Evolutionary conservation across 1,140 invertebrate genomes (phyloP).

Genomic region (Triops longicaudatus): DNA sequence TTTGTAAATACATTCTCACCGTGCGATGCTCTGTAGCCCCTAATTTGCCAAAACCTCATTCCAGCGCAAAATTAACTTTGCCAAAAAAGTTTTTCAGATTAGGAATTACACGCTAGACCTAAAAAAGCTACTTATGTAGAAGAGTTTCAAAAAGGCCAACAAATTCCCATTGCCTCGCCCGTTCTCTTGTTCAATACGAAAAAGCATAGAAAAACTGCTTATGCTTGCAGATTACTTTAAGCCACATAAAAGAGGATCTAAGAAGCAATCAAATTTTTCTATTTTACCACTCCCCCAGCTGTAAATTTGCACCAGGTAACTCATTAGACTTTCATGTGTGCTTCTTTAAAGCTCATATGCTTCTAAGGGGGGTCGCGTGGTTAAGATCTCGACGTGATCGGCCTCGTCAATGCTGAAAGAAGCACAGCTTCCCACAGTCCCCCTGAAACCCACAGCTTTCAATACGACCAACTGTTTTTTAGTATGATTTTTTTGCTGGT

Average conservation of each 20-base stretch:
- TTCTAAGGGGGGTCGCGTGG: not conserved
- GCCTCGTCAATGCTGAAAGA: not conserved
- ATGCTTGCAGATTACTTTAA: constrained; percentile 8
- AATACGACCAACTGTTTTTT: too few relatives aligned
- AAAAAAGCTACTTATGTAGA: too few relatives aligned
- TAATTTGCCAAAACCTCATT: not conserved
- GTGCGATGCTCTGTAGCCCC: not conserved
- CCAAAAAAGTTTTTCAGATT: too few relatives aligned
- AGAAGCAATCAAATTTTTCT: constrained; percentile 15
- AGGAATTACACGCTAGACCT: too few relatives aligned
- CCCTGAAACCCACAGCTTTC: not conserved
- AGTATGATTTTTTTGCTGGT: too few relatives aligned
- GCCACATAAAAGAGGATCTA: not conserved
- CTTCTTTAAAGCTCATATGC: constrained; percentile 15
- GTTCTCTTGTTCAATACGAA: not conserved
- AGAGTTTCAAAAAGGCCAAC: not conserved
- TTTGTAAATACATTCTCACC: not conserved
- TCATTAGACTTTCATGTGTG: constrained; percentile 1
- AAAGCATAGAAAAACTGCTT: not conserved
- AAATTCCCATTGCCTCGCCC: not conserved
- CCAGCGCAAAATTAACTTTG: not conserved
- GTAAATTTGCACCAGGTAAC: not conserved
- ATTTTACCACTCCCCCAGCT: constrained; percentile 1
- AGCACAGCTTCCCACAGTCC: not conserved
- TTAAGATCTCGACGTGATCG: not conserved